Evolutionary conservation across 1,140 invertebrate species (phyloP), one percentile per base, ranked within the genome.

Genomic region (Trypoxylus dichotomus): DNA sequence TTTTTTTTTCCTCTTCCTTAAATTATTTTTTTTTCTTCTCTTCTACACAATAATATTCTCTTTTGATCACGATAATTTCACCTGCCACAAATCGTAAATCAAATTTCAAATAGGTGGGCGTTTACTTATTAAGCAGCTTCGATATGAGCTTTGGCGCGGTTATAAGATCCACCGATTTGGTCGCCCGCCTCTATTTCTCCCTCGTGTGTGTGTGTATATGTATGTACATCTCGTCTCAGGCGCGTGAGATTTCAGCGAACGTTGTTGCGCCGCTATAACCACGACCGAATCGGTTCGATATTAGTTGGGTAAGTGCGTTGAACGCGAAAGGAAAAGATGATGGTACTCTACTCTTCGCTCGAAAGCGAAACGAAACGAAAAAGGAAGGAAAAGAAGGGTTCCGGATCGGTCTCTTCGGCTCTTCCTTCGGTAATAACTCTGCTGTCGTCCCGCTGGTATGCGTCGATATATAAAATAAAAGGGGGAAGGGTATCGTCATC

Each of bases 31-130:
- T 54, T 54, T 54, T 54, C 19, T 15, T 54, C 15, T n/a, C 15
- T n/a, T 54, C 5, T n/a, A 19, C 6, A 54, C 47, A 54, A 54
- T 54, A 54, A 54, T 54, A 54, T 54, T 19, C 47, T 5, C 47
- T 54, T 37, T 24, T 68, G 60, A 68, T 68, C 60, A 68, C 60
- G 72, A 74, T 74, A 37, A 37, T 72, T 82, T 83, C 84, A 85
- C 82, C 84, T 85, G 84, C 81, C 82, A 75, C 75, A 81, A 84
- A 82, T 84, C 84, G 84, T 86, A 86, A 86, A 86, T 86, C 85
- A 86, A 85, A 86, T 84, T 84, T 81, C 82, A 86, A 86, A 86
- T 86, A 85, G 84, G 83, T 85, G 84, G 85, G 85, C 84, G 84
- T 84, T 82, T 83, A 83, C 85, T 85, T 84, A 84, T 75, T 85